A percentile compares a stretch with the other conserved stretches of the same genome.
Evolutionary conservation across 23 tunicate species (phyloP).

Genomic region (Diplosoma virens): DNA sequence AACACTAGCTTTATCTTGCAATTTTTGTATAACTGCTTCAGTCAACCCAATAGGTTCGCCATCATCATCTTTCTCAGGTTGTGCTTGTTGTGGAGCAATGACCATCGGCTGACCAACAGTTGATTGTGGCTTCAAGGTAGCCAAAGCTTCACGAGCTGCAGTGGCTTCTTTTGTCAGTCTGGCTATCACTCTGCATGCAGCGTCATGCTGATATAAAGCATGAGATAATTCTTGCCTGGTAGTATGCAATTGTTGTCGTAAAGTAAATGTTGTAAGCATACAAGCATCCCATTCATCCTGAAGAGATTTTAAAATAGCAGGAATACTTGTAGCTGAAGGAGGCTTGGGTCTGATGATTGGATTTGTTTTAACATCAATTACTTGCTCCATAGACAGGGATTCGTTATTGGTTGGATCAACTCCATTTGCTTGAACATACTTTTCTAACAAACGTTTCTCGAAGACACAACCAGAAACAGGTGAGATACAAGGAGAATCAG

Average conservation of each 20-base stretch:
- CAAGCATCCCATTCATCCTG: conserved; percentile 99
- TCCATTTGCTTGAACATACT: conserved; percentile 91
- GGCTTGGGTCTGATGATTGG: conserved; percentile 91
- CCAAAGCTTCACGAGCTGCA: conserved; percentile 96
- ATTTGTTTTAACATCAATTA: conserved; percentile 68
- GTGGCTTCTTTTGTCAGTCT: conserved; percentile 88
- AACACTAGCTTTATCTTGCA: conserved; percentile 80
- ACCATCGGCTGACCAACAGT: conserved; percentile 12
- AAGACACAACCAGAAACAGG: conserved; percentile 84
- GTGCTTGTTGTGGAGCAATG: conserved; percentile 36
- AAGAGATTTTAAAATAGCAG: conserved; percentile 87
- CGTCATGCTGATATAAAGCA: conserved; percentile 97
- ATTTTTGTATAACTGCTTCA: conserved; percentile 72
- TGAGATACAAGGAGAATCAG: conserved; percentile 77
- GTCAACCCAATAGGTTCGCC: conserved; percentile 88
- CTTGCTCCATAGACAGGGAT: conserved; percentile 64
- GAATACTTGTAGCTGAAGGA: conserved; percentile 96
- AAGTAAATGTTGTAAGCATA: conserved; percentile 75
- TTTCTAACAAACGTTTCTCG: conserved; percentile 77
- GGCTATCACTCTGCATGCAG: conserved; percentile 97
- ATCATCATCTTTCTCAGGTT: conserved; percentile 66
- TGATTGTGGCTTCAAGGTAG: conserved; percentile 87
- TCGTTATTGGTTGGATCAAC: conserved; percentile 77
- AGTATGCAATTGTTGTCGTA: conserved; percentile 80
- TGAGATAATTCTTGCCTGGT: conserved; percentile 95